Conservation (phyloP, 1,140 invertebrate species). For the Sinonovacula constricta region DNA sequence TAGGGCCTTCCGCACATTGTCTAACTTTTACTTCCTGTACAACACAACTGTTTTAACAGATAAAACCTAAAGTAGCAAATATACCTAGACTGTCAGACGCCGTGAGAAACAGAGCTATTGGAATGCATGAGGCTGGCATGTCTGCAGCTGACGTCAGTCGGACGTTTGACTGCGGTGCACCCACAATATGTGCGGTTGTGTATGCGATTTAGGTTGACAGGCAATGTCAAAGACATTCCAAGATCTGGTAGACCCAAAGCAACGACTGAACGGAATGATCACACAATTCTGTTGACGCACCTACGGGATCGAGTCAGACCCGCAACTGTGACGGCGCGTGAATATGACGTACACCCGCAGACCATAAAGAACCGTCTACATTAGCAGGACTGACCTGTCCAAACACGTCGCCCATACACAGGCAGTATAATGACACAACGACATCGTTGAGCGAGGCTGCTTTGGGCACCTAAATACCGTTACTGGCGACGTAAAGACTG, state of each 20-base stretch:
- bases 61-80: background rate
- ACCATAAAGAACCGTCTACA: background rate
- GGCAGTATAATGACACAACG: slow-evolving; percentile 14
- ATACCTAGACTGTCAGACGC: slow-evolving; percentile 8
- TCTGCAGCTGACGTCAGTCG: slow-evolving; percentile 19
- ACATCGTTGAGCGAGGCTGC: background rate
- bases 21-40: too few species aligned
- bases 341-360: background rate
- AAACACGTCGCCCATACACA: background rate
- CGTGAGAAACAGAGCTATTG: too few species aligned
- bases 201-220: slow-evolving; percentile 4
- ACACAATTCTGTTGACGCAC: too few species aligned
- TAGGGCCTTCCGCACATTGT: too few species aligned
- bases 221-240: slow-evolving; percentile 6
- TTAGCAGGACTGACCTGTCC: background rate
- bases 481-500: background rate
- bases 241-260: slow-evolving; percentile 24
- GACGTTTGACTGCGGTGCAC: slow-evolving; percentile 7
- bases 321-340: slow-evolving; percentile 2
- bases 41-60: too few species aligned
- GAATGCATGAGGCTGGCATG: background rate
- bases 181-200: slow-evolving; percentile 7
- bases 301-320: background rate
- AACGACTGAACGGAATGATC: slow-evolving; percentile 12
- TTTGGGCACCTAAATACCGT: background rate